Conservation (phyloP, 2,113 vertebrate genomes). For the Nycticebus coucang region DNA sequence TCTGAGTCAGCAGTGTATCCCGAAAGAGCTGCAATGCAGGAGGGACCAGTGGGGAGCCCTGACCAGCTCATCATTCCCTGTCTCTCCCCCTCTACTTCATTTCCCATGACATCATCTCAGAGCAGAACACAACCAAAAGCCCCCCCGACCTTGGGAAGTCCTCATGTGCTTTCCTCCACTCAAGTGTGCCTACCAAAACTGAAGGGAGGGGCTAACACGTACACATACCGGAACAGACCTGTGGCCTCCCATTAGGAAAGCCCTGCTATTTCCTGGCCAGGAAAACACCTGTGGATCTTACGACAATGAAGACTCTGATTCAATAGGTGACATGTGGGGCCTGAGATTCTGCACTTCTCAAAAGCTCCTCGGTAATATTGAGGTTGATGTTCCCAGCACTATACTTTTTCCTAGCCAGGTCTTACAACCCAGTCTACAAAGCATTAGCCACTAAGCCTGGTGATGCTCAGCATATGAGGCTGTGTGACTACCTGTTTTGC, state of each 20-base stretch:
- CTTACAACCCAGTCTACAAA: background rate
- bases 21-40: background rate
- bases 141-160: background rate
- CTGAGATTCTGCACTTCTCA: background rate
- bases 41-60: background rate
- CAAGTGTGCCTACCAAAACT: background rate
- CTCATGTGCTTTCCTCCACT: background rate
- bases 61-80: background rate
- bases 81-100: background rate
- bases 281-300: background rate
- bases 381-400: no score
- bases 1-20: background rate
- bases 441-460: background rate
- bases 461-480: background rate
- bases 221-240: background rate
- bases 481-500: background rate
- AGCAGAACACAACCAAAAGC: background rate
- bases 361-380: background rate
- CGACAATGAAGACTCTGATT: background rate
- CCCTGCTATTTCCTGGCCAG: background rate
- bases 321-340: background rate
- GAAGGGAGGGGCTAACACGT: background rate
- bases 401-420: background rate
- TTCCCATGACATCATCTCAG: background rate
- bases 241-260: background rate